Conservation (phyloP, 2,113 vertebrate genomes). For the Monopterus albus region DNA sequence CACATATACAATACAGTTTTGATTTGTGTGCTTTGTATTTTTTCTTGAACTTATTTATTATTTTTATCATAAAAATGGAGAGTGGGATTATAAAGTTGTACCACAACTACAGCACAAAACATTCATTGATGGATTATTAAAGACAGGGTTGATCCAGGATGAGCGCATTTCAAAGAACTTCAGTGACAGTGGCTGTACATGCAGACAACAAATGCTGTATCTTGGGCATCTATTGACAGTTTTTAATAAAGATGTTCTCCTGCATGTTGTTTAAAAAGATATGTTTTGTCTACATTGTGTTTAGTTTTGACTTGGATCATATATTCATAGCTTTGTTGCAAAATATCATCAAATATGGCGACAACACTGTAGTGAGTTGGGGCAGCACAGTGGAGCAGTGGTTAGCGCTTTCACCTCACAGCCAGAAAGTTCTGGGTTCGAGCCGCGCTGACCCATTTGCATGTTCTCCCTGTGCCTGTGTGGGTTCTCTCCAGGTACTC, state of each 20-base stretch:
- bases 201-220: constrained; percentile 23
- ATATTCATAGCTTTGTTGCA: constrained; percentile 14
- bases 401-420: too few relatives aligned
- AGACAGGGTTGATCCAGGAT: constrained; percentile 27
- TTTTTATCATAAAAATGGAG: constrained; percentile 27
- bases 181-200: constrained; percentile 34
- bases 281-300: constrained; percentile 12
- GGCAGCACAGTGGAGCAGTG: too few relatives aligned
- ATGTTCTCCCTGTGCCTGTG: too few relatives aligned
- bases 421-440: too few relatives aligned
- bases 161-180: constrained; percentile 40
- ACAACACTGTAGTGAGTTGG: too few relatives aligned
- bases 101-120: constrained; percentile 45
- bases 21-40: background rate
- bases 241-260: constrained; percentile 29
- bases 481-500: too few relatives aligned
- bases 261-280: constrained; percentile 30
- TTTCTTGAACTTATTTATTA: background rate
- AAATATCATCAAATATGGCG: constrained; percentile 22
- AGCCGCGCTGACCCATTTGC: too few relatives aligned
- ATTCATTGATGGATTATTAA: constrained; percentile 54
- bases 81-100: constrained; percentile 58
- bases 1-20: background rate
- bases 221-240: constrained; percentile 19
- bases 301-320: constrained; percentile 21